Base-by-base conservation (phyloP, 2,888 invertebrate genomes). In the Latheticus oryzae region DNA sequence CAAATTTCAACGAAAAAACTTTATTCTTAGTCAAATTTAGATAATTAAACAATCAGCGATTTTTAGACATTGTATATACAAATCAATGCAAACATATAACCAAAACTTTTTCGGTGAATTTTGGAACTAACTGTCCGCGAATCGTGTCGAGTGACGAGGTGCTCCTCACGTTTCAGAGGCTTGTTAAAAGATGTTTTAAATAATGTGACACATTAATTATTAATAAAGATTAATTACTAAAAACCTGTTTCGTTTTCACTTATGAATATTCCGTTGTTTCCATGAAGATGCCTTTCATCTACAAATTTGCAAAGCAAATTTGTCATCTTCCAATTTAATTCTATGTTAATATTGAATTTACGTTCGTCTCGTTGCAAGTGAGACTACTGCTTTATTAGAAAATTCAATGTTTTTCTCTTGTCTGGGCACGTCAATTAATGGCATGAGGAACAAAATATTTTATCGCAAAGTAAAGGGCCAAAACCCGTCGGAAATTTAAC, bases 1-100 rank as follows among this genome's bases (percentile, higher is more conserved):
- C 76, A 76, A 76, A 75, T 63, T 76, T 76, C 76, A 76, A 75
- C 76, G 76, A 76, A 76, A 75, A 72, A 61, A 63, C 40, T 62
- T 52, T 32, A 42, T 48, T 23, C 50, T 52, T 61, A 54, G 50
- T 58, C 17, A 28, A 60, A 47, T 43, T 51, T 52, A 24, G 17
- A 32, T 26, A 51, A 40, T 30, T 58, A 45, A 48, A 50, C 40
- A 53, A 43, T 52, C 45, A 56, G 37, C 32, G 50, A 58, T 42
- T 59, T 66, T 60, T 67, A 66, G 63, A 55, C 45, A 64, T 42
- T 70, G 66, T 67, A 70, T 60, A 70, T 35, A 45, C 19, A 43
- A 37, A 42, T 12, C 35, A 42, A 52, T 54, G 45, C 45, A 57
- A 52, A 33, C 24, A 57, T 60, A 11, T 53, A 59, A 56, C 35